Evolutionary conservation across 2,888 invertebrate genomes (phyloP).

Genomic region (Minunthozetes semirufus): DNA sequence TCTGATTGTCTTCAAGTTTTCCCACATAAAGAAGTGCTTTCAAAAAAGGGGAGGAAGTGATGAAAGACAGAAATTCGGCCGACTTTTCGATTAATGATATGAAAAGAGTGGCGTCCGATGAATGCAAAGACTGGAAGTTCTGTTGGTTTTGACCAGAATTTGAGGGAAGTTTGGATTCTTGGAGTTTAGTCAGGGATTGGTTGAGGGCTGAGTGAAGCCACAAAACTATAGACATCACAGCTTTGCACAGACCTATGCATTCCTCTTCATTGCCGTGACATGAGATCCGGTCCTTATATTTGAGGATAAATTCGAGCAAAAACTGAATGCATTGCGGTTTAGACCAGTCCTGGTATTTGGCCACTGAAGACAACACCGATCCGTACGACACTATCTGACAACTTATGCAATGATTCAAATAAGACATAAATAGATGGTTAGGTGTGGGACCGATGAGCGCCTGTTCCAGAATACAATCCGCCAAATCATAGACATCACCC

Average conservation of each 20-base stretch:
- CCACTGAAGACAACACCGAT: conserved; percentile 77
- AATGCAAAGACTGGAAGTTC: neutral
- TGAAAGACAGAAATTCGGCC: conserved; percentile 46
- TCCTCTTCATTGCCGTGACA: conserved; percentile 67
- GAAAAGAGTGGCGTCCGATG: conserved; percentile 39
- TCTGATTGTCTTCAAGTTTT: conserved; percentile 54
- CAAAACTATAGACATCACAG: conserved; percentile 55
- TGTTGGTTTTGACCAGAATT: conserved; percentile 37
- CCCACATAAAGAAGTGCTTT: conserved; percentile 49
- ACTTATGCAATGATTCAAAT: conserved; percentile 81
- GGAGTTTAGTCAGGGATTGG: conserved; percentile 46
- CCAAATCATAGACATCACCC: conserved; percentile 54
- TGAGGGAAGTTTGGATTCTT: conserved; percentile 44
- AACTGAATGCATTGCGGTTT: conserved; percentile 82
- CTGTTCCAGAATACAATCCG: conserved; percentile 87
- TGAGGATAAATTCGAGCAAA: conserved; percentile 64
- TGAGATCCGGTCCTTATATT: conserved; percentile 44
- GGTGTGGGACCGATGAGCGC: conserved; percentile 88
- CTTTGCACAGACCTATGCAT: conserved; percentile 67
- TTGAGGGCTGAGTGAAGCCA: conserved; percentile 45
- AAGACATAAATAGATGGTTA: conserved; percentile 81
- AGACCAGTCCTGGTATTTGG: conserved; percentile 73
- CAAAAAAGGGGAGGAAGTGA: conserved; percentile 46
- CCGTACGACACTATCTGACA: conserved; percentile 86
- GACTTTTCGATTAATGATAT: conserved; percentile 47